Base-by-base conservation (phyloP, 1,140 invertebrate genomes). In the Ptiloglossa arizonensis region DNA sequence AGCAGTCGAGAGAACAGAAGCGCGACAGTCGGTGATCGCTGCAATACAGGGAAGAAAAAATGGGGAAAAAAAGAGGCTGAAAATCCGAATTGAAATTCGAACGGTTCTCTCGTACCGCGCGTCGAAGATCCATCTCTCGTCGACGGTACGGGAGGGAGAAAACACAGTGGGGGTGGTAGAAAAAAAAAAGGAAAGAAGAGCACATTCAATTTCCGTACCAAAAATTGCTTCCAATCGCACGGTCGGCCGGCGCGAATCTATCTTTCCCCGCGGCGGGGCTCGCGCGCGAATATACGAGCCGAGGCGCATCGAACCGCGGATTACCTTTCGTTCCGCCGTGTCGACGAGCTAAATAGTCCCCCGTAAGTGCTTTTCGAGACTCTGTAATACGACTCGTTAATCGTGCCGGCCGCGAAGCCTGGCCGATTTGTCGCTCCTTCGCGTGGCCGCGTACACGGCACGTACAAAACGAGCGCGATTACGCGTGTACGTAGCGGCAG, bases 391-490 rank as follows among this genome's bases (percentile, higher is more conserved):
- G 57, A 77, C 74, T 77, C 74, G 74, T 77, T 77, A 77, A 77
- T 77, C 74, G 66, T 71, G 56, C n/a, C 44, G 2, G 74, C 32
- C 57, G 27, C 19, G 17, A 24, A 22, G 29, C n/a, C n/a, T n/a
- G 57, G 46, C 56, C 74, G 74, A 77, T 77, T 77, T 77, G 74
- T 77, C 80, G 64, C 44, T 46, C 38, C 54, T 79, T 52, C 27
- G 59, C 68, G 56, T 35, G 48, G 60, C n/a, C 41, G 60, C 72
- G 48, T 77, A 67, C 73, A 74, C 79, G 54, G 56, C 68, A 64
- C 80, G 74, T 79, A 81, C 64, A 74, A 82, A 82, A 79, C 80
- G 80, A 74, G 77, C 82, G 75, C 75, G 80, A 83, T 83, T 83
- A 83, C 63, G 80, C 80, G 63, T 72, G 59, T 82, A 83, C 63